Conservation (phyloP, 2,888 invertebrate species). For the Ophion slaviceki region DNA sequence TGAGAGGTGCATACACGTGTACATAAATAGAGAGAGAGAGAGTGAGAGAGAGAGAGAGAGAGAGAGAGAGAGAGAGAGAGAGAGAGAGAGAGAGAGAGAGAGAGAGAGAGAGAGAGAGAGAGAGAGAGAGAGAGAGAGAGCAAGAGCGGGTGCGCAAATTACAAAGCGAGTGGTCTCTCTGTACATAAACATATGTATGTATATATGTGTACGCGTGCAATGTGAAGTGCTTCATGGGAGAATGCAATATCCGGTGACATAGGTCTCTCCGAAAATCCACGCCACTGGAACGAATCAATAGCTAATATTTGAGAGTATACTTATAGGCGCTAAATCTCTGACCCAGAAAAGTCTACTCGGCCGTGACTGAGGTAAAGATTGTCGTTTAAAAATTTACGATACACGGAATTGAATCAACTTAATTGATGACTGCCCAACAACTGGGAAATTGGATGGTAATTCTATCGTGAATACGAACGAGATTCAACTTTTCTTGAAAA, state of each 20-base stretch:
- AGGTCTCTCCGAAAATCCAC: background rate
- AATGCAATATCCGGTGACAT: slow-evolving; percentile 35
- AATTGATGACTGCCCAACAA: too few species aligned
- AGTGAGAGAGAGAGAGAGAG: background rate
- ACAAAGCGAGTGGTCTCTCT: background rate
- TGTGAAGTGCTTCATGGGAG: slow-evolving; percentile 4
- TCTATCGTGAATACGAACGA: too few species aligned
- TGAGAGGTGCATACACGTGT: background rate
- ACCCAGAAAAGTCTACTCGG: too few species aligned
- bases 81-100: background rate
- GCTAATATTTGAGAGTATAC: background rate
- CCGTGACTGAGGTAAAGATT: too few species aligned
- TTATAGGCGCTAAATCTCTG: too few species aligned
- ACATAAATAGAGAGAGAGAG: background rate
- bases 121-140: background rate
- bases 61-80: background rate
- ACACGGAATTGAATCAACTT: too few species aligned
- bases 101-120: background rate
- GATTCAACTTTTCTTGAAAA: too few species aligned
- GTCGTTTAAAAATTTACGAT: too few species aligned
- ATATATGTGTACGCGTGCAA: background rate
- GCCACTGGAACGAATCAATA: background rate
- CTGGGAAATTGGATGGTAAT: too few species aligned
- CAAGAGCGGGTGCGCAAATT: background rate
- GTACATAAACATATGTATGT: too few species aligned